Percentiles rank a stretch among this genome's conserved stretches.
Conservation (phyloP, 2,888 invertebrate genomes). For the Philonicus albiceps region DNA sequence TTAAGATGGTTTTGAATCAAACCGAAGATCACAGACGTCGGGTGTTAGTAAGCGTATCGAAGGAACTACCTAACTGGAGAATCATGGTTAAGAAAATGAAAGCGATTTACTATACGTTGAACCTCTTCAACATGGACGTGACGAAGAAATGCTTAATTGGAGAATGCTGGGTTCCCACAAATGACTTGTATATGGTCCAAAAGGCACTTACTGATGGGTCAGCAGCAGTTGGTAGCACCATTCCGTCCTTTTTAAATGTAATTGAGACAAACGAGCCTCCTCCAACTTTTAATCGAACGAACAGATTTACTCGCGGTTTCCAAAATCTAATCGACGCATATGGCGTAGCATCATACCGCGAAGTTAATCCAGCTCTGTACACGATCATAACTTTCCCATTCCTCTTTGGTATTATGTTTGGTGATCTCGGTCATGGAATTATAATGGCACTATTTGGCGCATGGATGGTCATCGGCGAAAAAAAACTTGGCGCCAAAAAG, state of each 20-base stretch:
- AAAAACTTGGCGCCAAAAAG: conserved; percentile 74
- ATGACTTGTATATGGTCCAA: conserved; percentile 76
- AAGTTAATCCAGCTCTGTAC: conserved; percentile 90
- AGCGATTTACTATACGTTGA: conserved; percentile 92
- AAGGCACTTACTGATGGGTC: conserved; percentile 83
- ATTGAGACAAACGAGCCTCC: conserved; percentile 82
- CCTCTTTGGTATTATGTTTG: conserved; percentile 96
- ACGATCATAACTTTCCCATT: conserved; percentile 94
- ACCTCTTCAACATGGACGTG: conserved; percentile 91
- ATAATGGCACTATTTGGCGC: conserved; percentile 82
- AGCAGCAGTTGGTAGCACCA: conserved; percentile 83
- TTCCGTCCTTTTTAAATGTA: conserved; percentile 91
- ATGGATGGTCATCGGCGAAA: conserved; percentile 84
- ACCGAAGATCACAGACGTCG: conserved; percentile 85
- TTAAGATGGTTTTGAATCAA: conserved; percentile 79
- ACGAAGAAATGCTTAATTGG: conserved; percentile 89
- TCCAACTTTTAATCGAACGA: conserved; percentile 91
- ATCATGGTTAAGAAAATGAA: conserved; percentile 88
- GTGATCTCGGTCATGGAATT: conserved; percentile 89
- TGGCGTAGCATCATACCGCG: conserved; percentile 90
- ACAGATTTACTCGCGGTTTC: conserved; percentile 92
- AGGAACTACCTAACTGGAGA: conserved; percentile 82
- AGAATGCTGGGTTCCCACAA: conserved; percentile 85
- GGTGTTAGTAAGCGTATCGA: conserved; percentile 80
- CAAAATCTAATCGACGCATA: conserved; percentile 93